Evolutionary conservation across 2,113 vertebrate genomes (phyloP).

Genomic region (Dendrocopos noguchii): DNA sequence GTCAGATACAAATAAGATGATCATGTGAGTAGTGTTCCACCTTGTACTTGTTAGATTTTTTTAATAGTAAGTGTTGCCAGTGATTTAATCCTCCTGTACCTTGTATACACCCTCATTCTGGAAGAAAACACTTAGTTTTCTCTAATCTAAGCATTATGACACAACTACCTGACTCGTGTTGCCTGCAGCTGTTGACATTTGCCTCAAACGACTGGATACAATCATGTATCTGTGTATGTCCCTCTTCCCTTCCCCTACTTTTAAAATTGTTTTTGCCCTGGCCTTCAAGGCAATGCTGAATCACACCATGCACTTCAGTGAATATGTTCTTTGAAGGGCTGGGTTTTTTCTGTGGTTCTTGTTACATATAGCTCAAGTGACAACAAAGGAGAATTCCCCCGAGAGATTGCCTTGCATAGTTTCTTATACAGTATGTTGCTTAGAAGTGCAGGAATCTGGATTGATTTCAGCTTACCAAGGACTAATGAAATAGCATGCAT

Average conservation of each 20-base stretch:
- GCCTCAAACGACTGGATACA: slow-evolving; percentile 33
- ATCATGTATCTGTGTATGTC: slow-evolving; percentile 4
- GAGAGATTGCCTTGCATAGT: neutral
- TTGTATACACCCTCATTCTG: neutral
- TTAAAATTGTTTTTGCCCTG: neutral
- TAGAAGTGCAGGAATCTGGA: neutral
- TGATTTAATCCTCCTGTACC: neutral
- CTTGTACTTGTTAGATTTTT: neutral
- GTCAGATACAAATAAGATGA: neutral
- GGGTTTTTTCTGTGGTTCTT: neutral
- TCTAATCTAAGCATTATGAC: neutral
- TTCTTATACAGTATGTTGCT: neutral
- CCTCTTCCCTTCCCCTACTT: neutral
- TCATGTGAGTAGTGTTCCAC: neutral
- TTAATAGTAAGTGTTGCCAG: neutral
- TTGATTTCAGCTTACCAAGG: slow-evolving; percentile 9
- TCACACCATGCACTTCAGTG: neutral
- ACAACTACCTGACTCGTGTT: neutral
- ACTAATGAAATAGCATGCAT: neutral
- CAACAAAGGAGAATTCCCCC: neutral
- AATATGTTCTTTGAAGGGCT: slow-evolving; percentile 24
- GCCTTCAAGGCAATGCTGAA: neutral
- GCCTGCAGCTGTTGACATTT: neutral
- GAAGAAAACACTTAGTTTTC: neutral
- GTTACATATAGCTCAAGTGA: slow-evolving; percentile 15